Conservation (phyloP, 2,888 invertebrate genomes). For the Congeria kusceri region DNA sequence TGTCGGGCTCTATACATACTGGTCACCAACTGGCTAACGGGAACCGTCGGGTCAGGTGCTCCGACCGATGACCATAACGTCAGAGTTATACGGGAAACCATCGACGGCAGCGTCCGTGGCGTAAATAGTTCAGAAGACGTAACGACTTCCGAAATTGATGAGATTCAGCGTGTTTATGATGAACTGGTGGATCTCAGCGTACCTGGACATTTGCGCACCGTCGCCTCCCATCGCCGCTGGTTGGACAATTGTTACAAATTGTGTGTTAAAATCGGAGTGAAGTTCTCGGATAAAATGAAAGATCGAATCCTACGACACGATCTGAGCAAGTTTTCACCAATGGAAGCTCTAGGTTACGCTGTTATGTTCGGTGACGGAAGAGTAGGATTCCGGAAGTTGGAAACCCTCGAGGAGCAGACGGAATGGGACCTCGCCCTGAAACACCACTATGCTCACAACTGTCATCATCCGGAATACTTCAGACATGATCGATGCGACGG, state of each 20-base stretch:
- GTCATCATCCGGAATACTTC: conserved; percentile 63
- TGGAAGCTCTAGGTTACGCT: conserved; percentile 53
- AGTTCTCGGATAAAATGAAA: conserved; percentile 39
- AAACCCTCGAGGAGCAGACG: conserved; percentile 31
- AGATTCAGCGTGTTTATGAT: conserved; percentile 24
- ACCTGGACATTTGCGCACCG: conserved; percentile 36
- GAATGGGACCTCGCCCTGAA: conserved; percentile 48
- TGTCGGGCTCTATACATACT: conserved; percentile 9
- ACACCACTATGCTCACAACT: conserved; percentile 52
- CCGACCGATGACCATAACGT: conserved; percentile 41
- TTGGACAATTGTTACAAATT: conserved; percentile 31
- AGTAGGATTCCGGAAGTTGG: conserved; percentile 30
- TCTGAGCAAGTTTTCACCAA: conserved; percentile 53
- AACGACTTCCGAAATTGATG: background rate
- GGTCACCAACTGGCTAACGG: conserved; percentile 46
- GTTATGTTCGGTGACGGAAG: conserved; percentile 58
- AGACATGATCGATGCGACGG: conserved; percentile 31
- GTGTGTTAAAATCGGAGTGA: conserved; percentile 32
- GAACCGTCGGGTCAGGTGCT: conserved; percentile 42
- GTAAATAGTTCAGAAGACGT: background rate
- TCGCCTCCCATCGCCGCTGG: conserved; percentile 52
- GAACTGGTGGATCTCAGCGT: conserved; percentile 37
- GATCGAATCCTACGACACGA: conserved; percentile 43
- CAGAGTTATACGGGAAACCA: conserved; percentile 17
- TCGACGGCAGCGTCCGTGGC: conserved; percentile 1